Conservation (phyloP, 2,888 invertebrate genomes). For the Pachycephus smyrnensis region DNA sequence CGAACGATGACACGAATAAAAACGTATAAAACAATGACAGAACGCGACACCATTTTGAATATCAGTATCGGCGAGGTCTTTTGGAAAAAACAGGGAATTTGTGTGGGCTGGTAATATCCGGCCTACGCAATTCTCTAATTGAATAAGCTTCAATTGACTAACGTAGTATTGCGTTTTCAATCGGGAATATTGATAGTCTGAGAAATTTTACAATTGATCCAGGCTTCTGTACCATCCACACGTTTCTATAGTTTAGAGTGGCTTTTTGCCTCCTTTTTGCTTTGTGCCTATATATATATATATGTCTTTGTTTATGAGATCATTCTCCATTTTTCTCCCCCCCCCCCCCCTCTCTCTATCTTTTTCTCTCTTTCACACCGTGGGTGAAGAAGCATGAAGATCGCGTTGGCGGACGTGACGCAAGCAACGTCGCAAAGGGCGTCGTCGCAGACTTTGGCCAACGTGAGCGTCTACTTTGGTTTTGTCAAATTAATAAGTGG, state of each 20-base stretch:
- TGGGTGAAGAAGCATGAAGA: slow-evolving; percentile 25
- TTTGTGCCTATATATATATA: not conserved
- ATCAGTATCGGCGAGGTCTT: not conserved
- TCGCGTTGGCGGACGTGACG: slow-evolving; percentile 31
- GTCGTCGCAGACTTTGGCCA: not conserved
- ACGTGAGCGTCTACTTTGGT: not conserved
- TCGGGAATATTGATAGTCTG: not conserved
- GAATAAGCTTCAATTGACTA: not conserved
- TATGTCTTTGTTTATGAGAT: too few relatives aligned
- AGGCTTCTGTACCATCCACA: not conserved
- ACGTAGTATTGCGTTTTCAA: not conserved
- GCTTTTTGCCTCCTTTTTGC: not conserved
- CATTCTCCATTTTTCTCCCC: slow-evolving; percentile 30
- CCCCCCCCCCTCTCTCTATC: slow-evolving; percentile 18
- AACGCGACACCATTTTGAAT: not conserved
- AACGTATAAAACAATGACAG: not conserved
- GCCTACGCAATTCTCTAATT: not conserved
- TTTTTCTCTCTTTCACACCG: slow-evolving; percentile 17
- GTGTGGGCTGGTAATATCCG: not conserved
- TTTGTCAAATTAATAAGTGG: not conserved
- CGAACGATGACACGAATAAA: not conserved
- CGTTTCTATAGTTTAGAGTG: not conserved
- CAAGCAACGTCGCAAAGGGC: slow-evolving; percentile 3
- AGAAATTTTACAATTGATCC: not conserved
- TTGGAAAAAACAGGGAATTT: not conserved